Base-by-base conservation (phyloP, 2,888 invertebrate species). In the Melanophora roralis region DNA sequence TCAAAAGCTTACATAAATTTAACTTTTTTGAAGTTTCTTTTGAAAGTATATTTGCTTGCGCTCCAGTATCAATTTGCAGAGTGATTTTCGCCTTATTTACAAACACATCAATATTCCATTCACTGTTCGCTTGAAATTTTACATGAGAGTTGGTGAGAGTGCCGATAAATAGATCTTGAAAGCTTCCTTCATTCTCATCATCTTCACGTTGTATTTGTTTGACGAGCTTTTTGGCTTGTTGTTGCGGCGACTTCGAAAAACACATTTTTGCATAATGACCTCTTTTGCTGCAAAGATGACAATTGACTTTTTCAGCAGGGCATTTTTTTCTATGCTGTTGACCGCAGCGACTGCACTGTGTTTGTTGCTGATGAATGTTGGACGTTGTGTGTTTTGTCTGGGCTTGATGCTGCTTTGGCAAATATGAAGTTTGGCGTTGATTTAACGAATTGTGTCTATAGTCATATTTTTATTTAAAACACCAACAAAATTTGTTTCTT, bases 271-370 rank as follows among this genome's bases (percentile, higher is more conserved):
- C 27, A 27, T 27, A 27, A 6, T 27, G 27, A 6, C 27, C 27
- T 27, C 19, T 59, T 21, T 21, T 59, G 32, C 55, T 64, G 71
- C 72, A 53, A 59, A 47, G 67, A 62, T 60, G 53, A 49, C 57
- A 57, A 68, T 27, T 38, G 14, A 55, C 23, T 8, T 49, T 49
- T 12, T 49, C 23, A 23, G 49, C 23, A 27, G 27, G 27, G 27
- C 51, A 57, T 51, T 68, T 75, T 40, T 49, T 47, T 14, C 14
- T 71, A 12, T 64, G 67, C 16, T 53, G 43, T 67, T 67, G 62
- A 36, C 62, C 27, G 32, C 51, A 51, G 16, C 43, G 43, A 5
- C 51, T 55, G 19, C 53, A 55, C 3, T 16, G 36, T 59, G n/a
- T n/a, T n/a, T n/a, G n/a, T n/a, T n/a, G 23, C 6, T 53, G 49